These are phyloP conservation scores for Apeira syringaria DNA, from an alignment of 2,888 invertebrate genomes.

Conservation along the genomic window DNA sequence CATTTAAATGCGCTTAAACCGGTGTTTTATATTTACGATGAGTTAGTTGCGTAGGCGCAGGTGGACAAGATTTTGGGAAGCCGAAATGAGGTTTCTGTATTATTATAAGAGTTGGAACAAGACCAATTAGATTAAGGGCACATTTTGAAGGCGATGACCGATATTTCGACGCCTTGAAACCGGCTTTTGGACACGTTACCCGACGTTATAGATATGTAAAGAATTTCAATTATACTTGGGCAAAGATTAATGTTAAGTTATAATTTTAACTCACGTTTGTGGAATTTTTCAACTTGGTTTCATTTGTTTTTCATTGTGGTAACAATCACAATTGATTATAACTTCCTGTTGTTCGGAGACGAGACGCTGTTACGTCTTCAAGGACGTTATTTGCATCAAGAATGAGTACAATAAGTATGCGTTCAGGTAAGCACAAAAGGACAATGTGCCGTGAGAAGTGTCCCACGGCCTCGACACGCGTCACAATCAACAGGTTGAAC, in stretches of 20 bases:
- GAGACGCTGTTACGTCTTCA: constrained; percentile 10
- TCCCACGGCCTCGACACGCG: constrained; percentile 59
- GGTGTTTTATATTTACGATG: constrained; percentile 14
- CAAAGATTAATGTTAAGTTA: too few relatives aligned
- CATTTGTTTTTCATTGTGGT: too few relatives aligned
- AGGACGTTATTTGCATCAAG: constrained; percentile 46
- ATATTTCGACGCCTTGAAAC: constrained; percentile 16
- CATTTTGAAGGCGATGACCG: constrained; percentile 22
- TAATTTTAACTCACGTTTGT: too few relatives aligned
- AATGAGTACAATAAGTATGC: constrained; percentile 18
- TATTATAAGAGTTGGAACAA: constrained; percentile 22
- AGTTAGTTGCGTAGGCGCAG: background rate
- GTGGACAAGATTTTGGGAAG: constrained; percentile 6
- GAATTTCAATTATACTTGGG: too few relatives aligned
- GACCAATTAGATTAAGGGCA: constrained; percentile 27
- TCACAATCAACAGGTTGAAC: constrained; percentile 39
- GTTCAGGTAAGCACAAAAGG: constrained; percentile 21
- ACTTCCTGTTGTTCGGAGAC: constrained; percentile 7
- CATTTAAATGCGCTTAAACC: constrained; percentile 6
- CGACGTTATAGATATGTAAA: constrained; percentile 1
- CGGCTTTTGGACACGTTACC: constrained; percentile 1
- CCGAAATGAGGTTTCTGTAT: constrained; percentile 5
- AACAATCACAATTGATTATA: constrained; percentile 2
- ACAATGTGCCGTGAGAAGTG: constrained; percentile 51
- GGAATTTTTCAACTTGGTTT: too few relatives aligned